Conservation (phyloP, 2,113 vertebrate genomes). For the Bettongia penicillata region DNA sequence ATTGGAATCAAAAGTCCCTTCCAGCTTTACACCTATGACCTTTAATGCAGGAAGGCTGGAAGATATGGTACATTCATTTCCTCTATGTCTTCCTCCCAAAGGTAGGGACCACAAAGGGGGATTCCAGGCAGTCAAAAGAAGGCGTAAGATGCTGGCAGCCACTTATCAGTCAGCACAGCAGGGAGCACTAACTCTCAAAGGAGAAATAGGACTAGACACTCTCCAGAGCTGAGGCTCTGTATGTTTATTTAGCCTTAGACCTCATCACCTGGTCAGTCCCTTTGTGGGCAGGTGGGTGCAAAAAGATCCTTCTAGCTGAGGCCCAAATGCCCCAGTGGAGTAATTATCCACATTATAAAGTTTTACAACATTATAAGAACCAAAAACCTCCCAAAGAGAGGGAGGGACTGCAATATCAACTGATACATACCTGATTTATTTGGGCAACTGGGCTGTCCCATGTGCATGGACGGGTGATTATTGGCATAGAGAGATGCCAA, state of each 20-base stretch:
- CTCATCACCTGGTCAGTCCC: not conserved
- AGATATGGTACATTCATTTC: not conserved
- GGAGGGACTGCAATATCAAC: not conserved
- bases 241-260: not conserved
- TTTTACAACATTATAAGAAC: not conserved
- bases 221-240: not conserved
- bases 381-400: not conserved
- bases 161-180: not conserved
- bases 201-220: not conserved
- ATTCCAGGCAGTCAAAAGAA: no score
- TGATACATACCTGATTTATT: constrained; percentile 90
- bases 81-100: no score
- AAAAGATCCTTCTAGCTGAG: not conserved
- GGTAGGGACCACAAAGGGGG: no score
- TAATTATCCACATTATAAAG: not conserved
- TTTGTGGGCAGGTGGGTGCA: not conserved
- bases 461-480: constrained; percentile 95
- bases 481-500: constrained; percentile 94
- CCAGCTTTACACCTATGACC: not conserved
- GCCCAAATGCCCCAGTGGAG: not conserved
- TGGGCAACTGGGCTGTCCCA: constrained; percentile 91
- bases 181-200: not conserved
- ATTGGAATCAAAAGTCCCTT: not conserved
- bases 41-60: no score
- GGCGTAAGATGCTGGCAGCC: no score